Evolutionary conservation across 1,140 invertebrate species (phyloP).

Genomic region (Medauroidea extradentata): DNA sequence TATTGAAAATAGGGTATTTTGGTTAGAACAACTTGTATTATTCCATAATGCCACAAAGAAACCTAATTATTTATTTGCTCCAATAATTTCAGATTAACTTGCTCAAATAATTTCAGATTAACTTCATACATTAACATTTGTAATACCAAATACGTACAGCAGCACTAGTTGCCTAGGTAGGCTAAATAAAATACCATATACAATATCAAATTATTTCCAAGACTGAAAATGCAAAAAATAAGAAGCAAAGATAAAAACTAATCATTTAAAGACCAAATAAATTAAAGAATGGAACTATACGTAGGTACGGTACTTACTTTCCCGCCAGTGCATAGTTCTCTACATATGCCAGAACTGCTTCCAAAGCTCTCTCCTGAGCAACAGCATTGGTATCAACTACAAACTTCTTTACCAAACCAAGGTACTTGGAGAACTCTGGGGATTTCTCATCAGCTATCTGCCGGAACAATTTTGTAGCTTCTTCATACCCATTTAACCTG

Average conservation of each 20-base stretch:
- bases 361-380: conserved; percentile 93
- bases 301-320: conserved; percentile 58
- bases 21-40: too few relatives aligned
- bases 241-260: background rate
- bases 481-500: conserved; percentile 88
- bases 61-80: too few relatives aligned
- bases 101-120: too few relatives aligned
- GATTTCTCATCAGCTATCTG: conserved; percentile 87
- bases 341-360: conserved; percentile 83
- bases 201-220: background rate
- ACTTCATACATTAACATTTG: too few relatives aligned
- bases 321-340: conserved; percentile 83
- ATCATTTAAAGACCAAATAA: too few relatives aligned
- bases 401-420: conserved; percentile 92
- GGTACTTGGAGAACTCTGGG: conserved; percentile 87
- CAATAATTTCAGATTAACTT: too few relatives aligned
- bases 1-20: too few relatives aligned
- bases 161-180: too few relatives aligned
- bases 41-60: too few relatives aligned
- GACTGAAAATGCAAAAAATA: background rate
- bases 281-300: too few relatives aligned
- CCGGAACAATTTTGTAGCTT: conserved; percentile 82
- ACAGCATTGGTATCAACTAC: conserved; percentile 91
- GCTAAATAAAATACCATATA: too few relatives aligned
- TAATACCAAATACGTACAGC: too few relatives aligned